These are phyloP conservation scores for Mylabris phalerata DNA, from an alignment of 1,140 invertebrate genomes.

Conservation along the genomic window DNA sequence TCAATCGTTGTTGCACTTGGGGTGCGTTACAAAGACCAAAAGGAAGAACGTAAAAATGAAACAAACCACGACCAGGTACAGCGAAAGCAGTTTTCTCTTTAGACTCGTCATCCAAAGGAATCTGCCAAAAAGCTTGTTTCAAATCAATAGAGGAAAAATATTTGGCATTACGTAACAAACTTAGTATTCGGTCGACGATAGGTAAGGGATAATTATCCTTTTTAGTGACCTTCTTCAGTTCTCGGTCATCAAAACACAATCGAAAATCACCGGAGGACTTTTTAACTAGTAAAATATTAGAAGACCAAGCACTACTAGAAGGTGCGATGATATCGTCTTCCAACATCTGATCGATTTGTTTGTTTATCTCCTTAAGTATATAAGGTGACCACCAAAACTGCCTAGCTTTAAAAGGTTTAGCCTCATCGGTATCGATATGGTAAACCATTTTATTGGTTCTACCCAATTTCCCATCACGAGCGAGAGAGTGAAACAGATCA, in stretches of 20 bases:
- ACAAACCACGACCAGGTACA: conserved; percentile 39
- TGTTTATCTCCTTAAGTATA: no score
- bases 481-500: no score
- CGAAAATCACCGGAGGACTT: conserved; percentile 6
- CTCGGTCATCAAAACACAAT: conserved; percentile 20
- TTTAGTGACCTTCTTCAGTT: conserved; percentile 38
- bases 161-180: conserved; percentile 20
- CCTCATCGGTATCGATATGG: no score
- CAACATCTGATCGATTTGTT: no score
- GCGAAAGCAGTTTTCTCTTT: conserved; percentile 41
- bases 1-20: conserved; percentile 12
- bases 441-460: no score
- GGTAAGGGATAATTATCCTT: conserved; percentile 42
- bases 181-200: conserved; percentile 41
- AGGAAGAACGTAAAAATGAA: conserved; percentile 41
- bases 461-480: no score
- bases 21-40: conserved; percentile 42
- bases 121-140: conserved; percentile 32
- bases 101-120: conserved; percentile 14
- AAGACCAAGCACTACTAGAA: no score
- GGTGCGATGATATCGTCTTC: no score
- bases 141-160: conserved; percentile 13
- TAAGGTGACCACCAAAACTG: no score
- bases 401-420: no score
- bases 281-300: neutral